Conservation (phyloP, 2,113 vertebrate species). For the Balaeniceps rex region DNA sequence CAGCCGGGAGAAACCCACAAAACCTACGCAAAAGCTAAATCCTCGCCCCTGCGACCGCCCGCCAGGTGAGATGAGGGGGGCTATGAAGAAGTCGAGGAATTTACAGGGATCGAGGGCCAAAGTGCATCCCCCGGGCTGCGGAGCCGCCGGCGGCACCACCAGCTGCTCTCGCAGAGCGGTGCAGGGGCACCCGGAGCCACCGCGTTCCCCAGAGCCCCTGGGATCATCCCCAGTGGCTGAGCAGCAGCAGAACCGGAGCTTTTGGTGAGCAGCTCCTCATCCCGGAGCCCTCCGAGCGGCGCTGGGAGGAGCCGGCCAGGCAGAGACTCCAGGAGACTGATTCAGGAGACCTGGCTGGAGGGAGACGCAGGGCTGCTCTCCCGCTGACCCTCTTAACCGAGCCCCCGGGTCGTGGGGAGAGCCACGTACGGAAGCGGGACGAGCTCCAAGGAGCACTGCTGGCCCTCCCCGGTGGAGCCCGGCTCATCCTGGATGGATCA, state of each 20-base stretch:
- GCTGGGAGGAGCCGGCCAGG: background rate
- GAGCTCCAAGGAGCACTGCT: background rate
- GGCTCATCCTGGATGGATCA: background rate
- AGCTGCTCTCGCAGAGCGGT: background rate
- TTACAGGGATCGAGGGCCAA: background rate
- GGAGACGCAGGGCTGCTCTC: background rate
- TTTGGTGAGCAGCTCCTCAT: background rate
- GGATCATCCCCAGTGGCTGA: background rate
- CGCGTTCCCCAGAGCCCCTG: background rate
- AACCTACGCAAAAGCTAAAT: no score
- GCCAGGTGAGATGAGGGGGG: background rate
- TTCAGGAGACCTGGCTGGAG: background rate
- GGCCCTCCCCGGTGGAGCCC: background rate
- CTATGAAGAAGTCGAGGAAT: fast-evolving
- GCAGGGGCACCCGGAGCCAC: background rate
- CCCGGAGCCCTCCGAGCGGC: fast-evolving
- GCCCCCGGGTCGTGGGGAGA: background rate
- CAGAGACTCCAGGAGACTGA: background rate
- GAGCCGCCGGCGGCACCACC: background rate
- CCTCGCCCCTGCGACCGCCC: fast-evolving
- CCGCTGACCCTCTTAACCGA: background rate
- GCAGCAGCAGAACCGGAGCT: background rate
- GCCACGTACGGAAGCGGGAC: background rate
- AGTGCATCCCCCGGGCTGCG: fast-evolving
- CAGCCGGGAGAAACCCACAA: background rate